phyloP scores from a whole-genome alignment of 2,888 invertebrate genomes.

The Epinotia bilunana region DNA sequence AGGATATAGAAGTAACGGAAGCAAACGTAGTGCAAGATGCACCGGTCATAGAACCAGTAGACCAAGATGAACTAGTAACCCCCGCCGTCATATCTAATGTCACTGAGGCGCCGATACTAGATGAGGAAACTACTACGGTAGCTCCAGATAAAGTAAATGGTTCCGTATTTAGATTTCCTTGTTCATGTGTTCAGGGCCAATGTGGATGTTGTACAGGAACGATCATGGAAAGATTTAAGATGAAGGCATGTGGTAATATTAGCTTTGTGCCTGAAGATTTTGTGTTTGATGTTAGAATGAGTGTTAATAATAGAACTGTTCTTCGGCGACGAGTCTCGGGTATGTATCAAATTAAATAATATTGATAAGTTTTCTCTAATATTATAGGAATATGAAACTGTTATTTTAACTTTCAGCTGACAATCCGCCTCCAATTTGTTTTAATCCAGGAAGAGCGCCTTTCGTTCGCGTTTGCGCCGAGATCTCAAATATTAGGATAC shows the following conservation, averaged over 20 bases:
- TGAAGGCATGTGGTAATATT: conserved; percentile 91
- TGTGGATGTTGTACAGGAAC: conserved; percentile 89
- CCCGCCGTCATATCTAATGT: conserved; percentile 49
- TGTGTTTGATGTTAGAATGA: conserved; percentile 89
- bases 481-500: conserved; percentile 91
- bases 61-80: conserved; percentile 48
- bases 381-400: background rate
- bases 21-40: conserved; percentile 51
- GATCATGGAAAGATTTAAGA: conserved; percentile 85
- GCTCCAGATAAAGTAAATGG: conserved; percentile 65
- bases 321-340: conserved; percentile 90
- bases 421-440: conserved; percentile 89
- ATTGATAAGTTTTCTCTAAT: background rate
- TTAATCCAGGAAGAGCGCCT: conserved; percentile 88
- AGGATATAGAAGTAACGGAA: conserved; percentile 55
- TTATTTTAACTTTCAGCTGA: conserved; percentile 82
- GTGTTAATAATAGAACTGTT: conserved; percentile 89
- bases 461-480: conserved; percentile 89
- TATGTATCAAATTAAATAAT: conserved; percentile 66
- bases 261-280: conserved; percentile 93
- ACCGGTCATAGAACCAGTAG: conserved; percentile 51
- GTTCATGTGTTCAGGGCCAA: conserved; percentile 85
- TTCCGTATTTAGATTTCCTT: conserved; percentile 84
- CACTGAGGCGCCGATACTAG: conserved; percentile 57
- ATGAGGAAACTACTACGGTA: conserved; percentile 52